These are phyloP conservation scores for Rousettus madagascariensis DNA, from an alignment of 2,797 vertebrate genomes.

Conservation along the genomic window DNA sequence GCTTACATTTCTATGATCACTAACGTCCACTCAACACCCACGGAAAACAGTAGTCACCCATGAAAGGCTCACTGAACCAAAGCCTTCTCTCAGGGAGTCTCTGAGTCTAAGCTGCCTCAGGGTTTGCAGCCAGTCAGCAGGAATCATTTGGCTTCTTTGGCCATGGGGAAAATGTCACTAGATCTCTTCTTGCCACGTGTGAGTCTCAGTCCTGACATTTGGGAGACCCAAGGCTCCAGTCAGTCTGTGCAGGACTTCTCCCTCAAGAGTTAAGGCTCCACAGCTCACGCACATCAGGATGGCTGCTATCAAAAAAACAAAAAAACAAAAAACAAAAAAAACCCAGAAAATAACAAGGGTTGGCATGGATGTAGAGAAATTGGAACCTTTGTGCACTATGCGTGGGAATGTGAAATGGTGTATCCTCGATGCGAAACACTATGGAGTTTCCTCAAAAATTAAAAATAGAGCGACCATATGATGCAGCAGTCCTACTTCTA, in stretches of 20 bases:
- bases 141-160: neutral
- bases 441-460: neutral
- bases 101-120: neutral
- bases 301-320: neutral
- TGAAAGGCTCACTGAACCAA: fast-evolving
- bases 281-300: neutral
- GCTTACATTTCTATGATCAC: neutral
- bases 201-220: fast-evolving
- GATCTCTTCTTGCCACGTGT: neutral
- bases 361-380: neutral
- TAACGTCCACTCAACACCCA: neutral
- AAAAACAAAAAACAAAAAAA: too few relatives aligned
- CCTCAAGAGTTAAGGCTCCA: neutral
- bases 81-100: neutral
- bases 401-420: neutral
- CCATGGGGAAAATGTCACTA: neutral
- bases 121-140: neutral
- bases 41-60: neutral
- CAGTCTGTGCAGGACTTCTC: neutral
- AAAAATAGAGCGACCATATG: neutral
- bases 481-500: neutral
- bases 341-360: neutral
- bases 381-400: neutral
- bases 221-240: neutral
- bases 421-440: neutral